Base-by-base conservation (phyloP, 2,888 invertebrate species). In the Drosophila anomalata region DNA sequence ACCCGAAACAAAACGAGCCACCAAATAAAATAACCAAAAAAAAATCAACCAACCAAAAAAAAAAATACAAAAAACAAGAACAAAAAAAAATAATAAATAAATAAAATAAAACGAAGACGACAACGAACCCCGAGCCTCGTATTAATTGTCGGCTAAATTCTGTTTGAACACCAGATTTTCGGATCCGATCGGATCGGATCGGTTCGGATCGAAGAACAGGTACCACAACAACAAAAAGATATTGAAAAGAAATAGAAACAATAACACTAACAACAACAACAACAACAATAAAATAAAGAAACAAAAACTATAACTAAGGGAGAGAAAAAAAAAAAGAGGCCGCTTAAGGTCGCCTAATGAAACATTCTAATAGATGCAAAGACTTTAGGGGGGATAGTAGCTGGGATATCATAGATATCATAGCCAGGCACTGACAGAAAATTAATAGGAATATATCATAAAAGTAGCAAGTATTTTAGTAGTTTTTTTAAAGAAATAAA, bases 121-220 rank as follows among this genome's bases (percentile, higher is more conserved):
- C 47, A 41, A 31, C 69, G 56, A 77, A 80, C 75, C 69, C 75
- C 75, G 31, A 75, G 70, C 67, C 65, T 79, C 67, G 68, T 87
- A 78, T 87, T 87, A 81, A 87, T 78, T 87, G 87, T 87, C 87
- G 85, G 81, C 85, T 81, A 74, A 84, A 87, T 74, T 81, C 57
- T 81, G 74, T 87, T 81, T 87, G 87, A 81, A 81, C 76, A 66
- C 66, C 61, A 60, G 53, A 69, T 52, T 79, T 41, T 44, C 44
- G 44, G 44, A 44, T 44, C 26, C 9, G 52, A 29, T 62, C 46
- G 14, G 17, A 17, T 17, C 17, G 54, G 51, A 61, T 55, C 51
- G 20, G 17, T 24, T 62, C 39, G 51, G 51, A 61, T 55, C 51
- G n/a, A 36, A 42, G 56, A 72, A 72, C 72, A 71, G 70, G 70